Conservation (phyloP, 2,888 invertebrate species). For the Leptura quadrifasciata region DNA sequence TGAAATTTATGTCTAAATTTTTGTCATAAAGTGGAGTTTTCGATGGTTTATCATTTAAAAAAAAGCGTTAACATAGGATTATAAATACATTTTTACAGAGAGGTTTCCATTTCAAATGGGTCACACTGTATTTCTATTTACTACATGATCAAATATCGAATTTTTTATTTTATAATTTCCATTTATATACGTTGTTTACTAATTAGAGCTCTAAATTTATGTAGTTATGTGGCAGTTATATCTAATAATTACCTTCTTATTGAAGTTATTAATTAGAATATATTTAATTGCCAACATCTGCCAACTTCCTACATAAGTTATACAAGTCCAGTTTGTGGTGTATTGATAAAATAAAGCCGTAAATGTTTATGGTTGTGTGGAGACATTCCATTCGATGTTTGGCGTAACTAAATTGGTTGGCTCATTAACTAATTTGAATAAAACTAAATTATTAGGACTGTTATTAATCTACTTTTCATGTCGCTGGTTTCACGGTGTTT, state of each 20-base stretch:
- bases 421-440: conserved; percentile 14
- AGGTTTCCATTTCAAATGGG: too few species aligned
- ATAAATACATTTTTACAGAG: too few species aligned
- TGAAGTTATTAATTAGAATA: background rate
- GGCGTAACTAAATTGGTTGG: background rate
- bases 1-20: too few species aligned
- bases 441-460: background rate
- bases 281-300: background rate
- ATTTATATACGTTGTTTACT: too few species aligned
- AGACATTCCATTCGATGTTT: background rate
- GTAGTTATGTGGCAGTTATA: background rate
- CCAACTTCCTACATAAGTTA: background rate
- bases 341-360: background rate
- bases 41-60: too few species aligned
- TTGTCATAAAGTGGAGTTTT: too few species aligned
- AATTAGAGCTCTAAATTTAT: background rate
- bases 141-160: too few species aligned
- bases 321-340: background rate
- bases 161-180: too few species aligned
- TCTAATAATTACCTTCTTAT: background rate
- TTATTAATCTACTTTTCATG: conserved; percentile 25
- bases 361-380: background rate
- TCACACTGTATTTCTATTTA: too few species aligned
- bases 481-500: conserved; percentile 21
- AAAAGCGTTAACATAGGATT: too few species aligned